Evolutionary conservation across 2,888 invertebrate genomes (phyloP), one percentile per base, ranked within the genome.

Genomic region (Teleogryllus oceanicus): DNA sequence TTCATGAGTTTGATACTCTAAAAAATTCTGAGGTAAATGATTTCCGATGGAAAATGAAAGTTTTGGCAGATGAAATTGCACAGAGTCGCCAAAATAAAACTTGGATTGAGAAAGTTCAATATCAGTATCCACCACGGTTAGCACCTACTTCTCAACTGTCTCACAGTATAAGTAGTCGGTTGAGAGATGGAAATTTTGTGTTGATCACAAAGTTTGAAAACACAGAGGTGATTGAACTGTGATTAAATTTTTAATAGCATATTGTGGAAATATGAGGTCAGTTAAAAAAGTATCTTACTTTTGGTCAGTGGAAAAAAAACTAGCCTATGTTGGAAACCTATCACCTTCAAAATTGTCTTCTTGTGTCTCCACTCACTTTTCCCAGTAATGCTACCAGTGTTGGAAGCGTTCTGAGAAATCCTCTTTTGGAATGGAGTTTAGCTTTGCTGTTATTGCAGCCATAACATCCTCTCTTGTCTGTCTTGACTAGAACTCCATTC

Each of bases 21-120:
- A 91, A 92, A 84, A 94, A 92, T 87, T 91, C 93, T 0, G 96
- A 96, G 88, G 93, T 96, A 18, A 95, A 95, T 86, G 95, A 97
- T 86, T 98, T 97, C 87, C 92, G 97, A 11, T 92, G 92, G 86
- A 93, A 94, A 86, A 96, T 97, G 94, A 88, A 93, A 81, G 88
- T 91, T 78, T 86, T 96, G 80, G 95, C 94, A 1, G 95, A 95
- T 84, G 93, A 94, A 84, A 92, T 94, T 80, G 91, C 93, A 62
- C 86, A 91, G 80, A 90, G 90, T 80, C 89, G 94, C 75, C 89
- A 90, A 74, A 91, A 91, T 82, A 91, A 91, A 83, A 89, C 90
- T 8, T 92, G 92, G 90, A 86, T 90, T 74, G 93, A 95, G 82
- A 90, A 92, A 84, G 88, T 96, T n/a, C 88, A 91, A 77, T 95